phyloP scores from a whole-genome alignment of 2,797 vertebrate species.

The Rhinoraja longicauda region DNA sequence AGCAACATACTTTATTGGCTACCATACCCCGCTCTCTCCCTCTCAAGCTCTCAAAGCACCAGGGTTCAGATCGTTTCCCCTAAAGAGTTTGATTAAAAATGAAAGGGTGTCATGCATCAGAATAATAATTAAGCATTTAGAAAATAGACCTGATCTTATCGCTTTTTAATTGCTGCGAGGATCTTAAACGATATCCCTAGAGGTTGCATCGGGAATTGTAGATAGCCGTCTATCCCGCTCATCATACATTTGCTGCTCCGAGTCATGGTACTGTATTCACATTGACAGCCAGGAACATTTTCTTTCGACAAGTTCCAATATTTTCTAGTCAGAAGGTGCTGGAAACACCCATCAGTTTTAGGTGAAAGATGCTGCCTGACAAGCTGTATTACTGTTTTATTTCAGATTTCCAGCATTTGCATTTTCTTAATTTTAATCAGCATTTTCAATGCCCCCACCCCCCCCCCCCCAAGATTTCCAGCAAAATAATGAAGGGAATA shows the following conservation, averaged over 20 bases:
- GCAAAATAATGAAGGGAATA: too few species aligned
- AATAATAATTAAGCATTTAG: not conserved
- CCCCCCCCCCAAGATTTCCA: not conserved
- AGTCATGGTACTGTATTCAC: not conserved
- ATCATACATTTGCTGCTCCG: not conserved
- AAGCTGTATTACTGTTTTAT: too few species aligned
- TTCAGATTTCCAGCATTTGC: too few species aligned
- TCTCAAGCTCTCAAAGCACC: not conserved
- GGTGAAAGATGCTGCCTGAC: too few species aligned
- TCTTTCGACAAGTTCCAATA: not conserved
- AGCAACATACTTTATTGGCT: not conserved
- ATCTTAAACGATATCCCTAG: not conserved
- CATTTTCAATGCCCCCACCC: not conserved
- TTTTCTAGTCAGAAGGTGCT: too few species aligned
- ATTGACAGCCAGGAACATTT: too few species aligned
- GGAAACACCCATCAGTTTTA: too few species aligned
- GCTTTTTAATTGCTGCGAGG: not conserved
- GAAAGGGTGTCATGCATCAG: not conserved
- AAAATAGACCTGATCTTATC: not conserved
- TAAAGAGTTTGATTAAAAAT: not conserved
- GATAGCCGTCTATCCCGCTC: not conserved
- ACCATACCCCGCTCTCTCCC: not conserved
- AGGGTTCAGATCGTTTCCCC: not conserved
- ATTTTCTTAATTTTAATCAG: not conserved
- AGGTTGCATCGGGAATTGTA: too few species aligned